Base-by-base conservation (phyloP, 2,888 invertebrate genomes). In the Gari tellinella region DNA sequence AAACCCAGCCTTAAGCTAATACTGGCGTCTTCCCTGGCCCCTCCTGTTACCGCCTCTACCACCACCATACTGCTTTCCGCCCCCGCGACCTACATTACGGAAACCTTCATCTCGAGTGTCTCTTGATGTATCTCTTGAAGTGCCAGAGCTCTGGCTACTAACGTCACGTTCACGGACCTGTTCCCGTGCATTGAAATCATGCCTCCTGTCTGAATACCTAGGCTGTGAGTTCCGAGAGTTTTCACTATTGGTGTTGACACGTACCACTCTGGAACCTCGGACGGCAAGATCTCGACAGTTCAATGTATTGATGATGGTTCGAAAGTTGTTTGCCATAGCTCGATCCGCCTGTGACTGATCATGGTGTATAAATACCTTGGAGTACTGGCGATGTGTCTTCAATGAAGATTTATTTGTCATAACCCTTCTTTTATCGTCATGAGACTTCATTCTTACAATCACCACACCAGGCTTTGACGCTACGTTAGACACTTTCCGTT, bases 381-480 rank as follows among this genome's bases (percentile, higher is more conserved):
- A 15, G 31, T 25, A 52, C 38, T 52, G 52, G 12, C 26, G 52
- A 37, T 4, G 26, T n/a, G 31, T 14, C 25, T 31, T 51, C 26
- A 51, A 26, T 2, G 14, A 4, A 5, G 8, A 12, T n/a, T 51
- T 51, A 51, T 51, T 51, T 15, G 26, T 5, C 26, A 51, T 51
- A 23, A 51, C 51, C 25, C 25, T 23, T n/a, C 52, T 26, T 37
- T 52, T 52, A 4, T 52, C 52, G 17, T 52, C 52, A 52, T 37
- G 19, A 4, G 31, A 52, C n/a, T 41, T 1, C 21, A 55, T 40
- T 23, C 21, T 41, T n/a, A 41, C 38, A 17, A 55, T 31, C 5
- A 55, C 31, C 19, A 55, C n/a, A 5, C 55, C 55, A 40, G 55
- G 55, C 21, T 55, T 21, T 23, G 40, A 55, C 40, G 38, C 41